Evolutionary conservation across 2,888 invertebrate species (phyloP).

Genomic region (Magallana nippona): DNA sequence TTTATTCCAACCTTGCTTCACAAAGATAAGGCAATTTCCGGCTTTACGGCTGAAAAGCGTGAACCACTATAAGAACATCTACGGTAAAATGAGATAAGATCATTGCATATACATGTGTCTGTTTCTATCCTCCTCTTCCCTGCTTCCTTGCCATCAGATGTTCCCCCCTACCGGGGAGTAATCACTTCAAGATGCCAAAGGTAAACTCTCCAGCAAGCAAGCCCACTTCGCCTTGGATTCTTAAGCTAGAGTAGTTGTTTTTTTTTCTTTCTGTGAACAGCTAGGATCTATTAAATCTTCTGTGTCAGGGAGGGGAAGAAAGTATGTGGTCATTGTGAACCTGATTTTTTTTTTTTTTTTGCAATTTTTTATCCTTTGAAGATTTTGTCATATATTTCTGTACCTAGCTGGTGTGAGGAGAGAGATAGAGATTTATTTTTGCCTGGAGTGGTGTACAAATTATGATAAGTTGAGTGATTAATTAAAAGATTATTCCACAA

Average conservation of each 20-base stretch:
- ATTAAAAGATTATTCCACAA: slow-evolving; percentile 2
- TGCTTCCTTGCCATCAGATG: slow-evolving; percentile 28
- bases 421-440: slow-evolving; percentile 1
- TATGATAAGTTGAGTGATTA: slow-evolving; percentile 27
- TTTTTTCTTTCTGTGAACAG: slow-evolving; percentile 7
- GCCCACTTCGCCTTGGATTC: slow-evolving; percentile 20
- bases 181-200: slow-evolving; percentile 32
- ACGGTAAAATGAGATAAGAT: slow-evolving; percentile 30
- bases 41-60: background rate
- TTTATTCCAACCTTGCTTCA: background rate
- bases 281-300: slow-evolving; percentile 27
- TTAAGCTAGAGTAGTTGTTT: slow-evolving; percentile 12
- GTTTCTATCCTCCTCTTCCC: background rate
- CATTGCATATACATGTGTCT: slow-evolving; percentile 25
- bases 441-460: slow-evolving; percentile 24
- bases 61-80: slow-evolving; percentile 11
- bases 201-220: background rate
- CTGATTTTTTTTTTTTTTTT: background rate
- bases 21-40: slow-evolving; percentile 21
- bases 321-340: slow-evolving; percentile 33
- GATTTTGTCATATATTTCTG: background rate
- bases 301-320: slow-evolving; percentile 27
- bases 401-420: slow-evolving; percentile 10
- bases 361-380: slow-evolving; percentile 11
- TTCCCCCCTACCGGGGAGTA: slow-evolving; percentile 24